These are phyloP conservation scores for Spilogale gracilis DNA, from an alignment of 2,113 vertebrate genomes.

Conservation along the genomic window DNA sequence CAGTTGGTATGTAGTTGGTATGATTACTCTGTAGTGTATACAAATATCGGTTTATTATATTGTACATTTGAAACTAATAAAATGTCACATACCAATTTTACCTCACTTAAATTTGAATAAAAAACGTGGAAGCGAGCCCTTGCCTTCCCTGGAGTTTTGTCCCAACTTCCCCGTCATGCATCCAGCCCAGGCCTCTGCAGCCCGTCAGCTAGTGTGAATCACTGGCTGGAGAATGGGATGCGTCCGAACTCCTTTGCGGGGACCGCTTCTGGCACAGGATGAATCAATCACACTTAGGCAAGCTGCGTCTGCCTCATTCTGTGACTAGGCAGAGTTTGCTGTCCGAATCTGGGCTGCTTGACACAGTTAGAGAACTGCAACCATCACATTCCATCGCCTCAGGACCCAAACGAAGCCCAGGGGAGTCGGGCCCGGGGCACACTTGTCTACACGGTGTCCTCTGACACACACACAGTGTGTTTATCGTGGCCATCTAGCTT, in stretches of 20 bases:
- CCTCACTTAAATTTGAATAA: not conserved
- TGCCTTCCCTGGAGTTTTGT: not conserved
- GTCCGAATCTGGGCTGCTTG: not conserved
- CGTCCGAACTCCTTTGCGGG: not conserved
- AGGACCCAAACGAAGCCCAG: not conserved
- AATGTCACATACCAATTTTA: not conserved
- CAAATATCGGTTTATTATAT: not conserved
- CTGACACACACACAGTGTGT: not conserved
- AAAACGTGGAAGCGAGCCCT: not conserved
- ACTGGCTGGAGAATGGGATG: not conserved
- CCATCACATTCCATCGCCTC: accelerated
- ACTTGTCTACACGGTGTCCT: not conserved
- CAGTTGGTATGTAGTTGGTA: too few relatives aligned
- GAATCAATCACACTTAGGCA: not conserved
- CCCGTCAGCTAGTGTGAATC: not conserved
- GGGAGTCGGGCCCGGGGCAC: not conserved
- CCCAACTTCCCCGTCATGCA: not conserved
- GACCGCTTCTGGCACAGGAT: not conserved
- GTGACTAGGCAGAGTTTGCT: not conserved
- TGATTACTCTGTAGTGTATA: not conserved
- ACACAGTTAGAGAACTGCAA: not conserved
- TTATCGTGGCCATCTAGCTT: not conserved
- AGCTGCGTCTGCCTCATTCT: not conserved
- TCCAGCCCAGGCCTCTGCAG: not conserved
- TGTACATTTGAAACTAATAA: not conserved